Conservation (phyloP, 2,113 vertebrate species). For the Pedetes capensis region DNA sequence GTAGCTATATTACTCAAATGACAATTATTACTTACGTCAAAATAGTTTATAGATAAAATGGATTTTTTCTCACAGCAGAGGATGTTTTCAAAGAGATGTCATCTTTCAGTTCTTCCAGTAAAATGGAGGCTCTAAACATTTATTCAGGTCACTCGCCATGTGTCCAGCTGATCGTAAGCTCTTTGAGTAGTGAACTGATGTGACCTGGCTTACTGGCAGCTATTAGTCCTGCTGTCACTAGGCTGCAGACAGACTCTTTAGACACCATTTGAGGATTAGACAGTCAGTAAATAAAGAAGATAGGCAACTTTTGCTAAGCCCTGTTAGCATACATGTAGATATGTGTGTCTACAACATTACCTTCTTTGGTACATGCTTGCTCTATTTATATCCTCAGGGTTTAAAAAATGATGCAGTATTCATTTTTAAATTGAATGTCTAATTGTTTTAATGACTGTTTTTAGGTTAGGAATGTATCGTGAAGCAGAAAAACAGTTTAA, state of each 20-base stretch:
- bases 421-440: slow-evolving; percentile 55
- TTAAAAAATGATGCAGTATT: slow-evolving; percentile 3
- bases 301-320: background rate
- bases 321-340: background rate
- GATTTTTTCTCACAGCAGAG: background rate
- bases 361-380: background rate
- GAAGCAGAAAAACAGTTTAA: slow-evolving; percentile 98
- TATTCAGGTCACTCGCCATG: slow-evolving; percentile 40
- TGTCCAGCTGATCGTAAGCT: slow-evolving; percentile 49
- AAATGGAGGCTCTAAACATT: background rate
- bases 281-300: background rate
- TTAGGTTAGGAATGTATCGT: slow-evolving; percentile 92
- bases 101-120: background rate
- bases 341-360: background rate
- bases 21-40: background rate
- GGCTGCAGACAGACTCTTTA: background rate
- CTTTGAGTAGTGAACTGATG: background rate
- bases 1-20: background rate
- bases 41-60: background rate
- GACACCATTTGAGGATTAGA: background rate
- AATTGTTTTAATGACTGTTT: slow-evolving; percentile 60
- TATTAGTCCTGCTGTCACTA: background rate
- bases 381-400: background rate
- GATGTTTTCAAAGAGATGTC: slow-evolving; percentile 36
- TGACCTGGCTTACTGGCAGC: slow-evolving; percentile 4